Conservation (phyloP, 2,888 invertebrate genomes). For the Lasioglossum morio region DNA sequence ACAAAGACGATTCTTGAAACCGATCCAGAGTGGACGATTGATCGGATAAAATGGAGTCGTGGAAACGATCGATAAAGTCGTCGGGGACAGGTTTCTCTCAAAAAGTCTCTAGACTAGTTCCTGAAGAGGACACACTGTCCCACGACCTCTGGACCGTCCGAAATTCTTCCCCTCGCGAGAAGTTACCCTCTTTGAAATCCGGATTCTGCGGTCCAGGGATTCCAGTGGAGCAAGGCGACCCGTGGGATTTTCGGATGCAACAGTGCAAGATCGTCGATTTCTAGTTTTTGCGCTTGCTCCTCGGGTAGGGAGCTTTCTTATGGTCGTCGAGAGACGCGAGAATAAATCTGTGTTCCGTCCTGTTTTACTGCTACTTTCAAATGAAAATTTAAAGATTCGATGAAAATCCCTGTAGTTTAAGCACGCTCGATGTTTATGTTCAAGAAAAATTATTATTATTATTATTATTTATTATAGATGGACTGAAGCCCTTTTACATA, state of each 20-base stretch:
- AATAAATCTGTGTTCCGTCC: not conserved
- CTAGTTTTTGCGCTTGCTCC: slow-evolving; percentile 45
- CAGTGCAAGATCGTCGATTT: slow-evolving; percentile 40
- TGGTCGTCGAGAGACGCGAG: not conserved
- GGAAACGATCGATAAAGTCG: not conserved
- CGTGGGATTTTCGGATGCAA: slow-evolving; percentile 60
- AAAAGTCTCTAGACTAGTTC: slow-evolving; percentile 56
- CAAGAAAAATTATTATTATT: not conserved
- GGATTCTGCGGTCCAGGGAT: slow-evolving; percentile 72
- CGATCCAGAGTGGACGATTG: slow-evolving; percentile 7
- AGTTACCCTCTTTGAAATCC: slow-evolving; percentile 71
- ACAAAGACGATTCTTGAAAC: not conserved
- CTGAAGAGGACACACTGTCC: slow-evolving; percentile 57
- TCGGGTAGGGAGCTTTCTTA: not conserved
- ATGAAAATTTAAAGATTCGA: not conserved
- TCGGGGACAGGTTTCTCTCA: not conserved
- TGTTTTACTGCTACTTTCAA: not conserved
- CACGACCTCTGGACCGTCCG: slow-evolving; percentile 66
- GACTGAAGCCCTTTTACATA: too few species aligned
- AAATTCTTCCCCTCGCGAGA: slow-evolving; percentile 58
- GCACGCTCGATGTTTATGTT: not conserved
- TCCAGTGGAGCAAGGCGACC: slow-evolving; percentile 52
- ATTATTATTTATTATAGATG: too few species aligned
- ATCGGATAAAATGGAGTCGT: slow-evolving; percentile 12
- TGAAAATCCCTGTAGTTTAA: not conserved